Conservation (phyloP, 2,113 vertebrate genomes). For the Jaculus jaculus region DNA sequence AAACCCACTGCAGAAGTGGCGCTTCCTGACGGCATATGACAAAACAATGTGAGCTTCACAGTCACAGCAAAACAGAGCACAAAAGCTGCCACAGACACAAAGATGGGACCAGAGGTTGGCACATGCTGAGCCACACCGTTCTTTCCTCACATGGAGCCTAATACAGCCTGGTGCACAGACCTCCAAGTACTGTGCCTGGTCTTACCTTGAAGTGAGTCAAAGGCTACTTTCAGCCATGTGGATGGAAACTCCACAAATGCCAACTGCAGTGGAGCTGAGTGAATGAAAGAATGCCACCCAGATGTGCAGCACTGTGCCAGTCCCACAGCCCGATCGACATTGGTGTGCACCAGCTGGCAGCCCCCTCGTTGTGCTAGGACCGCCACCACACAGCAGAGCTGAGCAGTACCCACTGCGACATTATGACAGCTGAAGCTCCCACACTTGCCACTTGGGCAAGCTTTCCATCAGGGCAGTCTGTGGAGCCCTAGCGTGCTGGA, state of each 20-base stretch:
- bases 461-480: neutral
- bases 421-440: neutral
- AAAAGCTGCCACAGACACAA: neutral
- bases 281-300: neutral
- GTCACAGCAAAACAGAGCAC: neutral
- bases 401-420: neutral
- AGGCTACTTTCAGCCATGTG: neutral
- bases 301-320: neutral
- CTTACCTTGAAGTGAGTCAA: neutral
- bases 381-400: neutral
- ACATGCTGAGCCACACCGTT: neutral
- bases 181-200: neutral
- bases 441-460: neutral
- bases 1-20: neutral
- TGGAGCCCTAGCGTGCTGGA: fast-evolving
- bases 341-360: neutral
- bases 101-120: neutral
- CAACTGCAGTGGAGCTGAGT: neutral
- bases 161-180: neutral
- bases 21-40: neutral
- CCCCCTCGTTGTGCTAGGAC: neutral
- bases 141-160: neutral
- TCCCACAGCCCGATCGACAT: neutral
- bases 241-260: neutral
- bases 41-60: neutral